phyloP scores from a whole-genome alignment of 2,113 vertebrate species.

The Poecile atricapillus region DNA sequence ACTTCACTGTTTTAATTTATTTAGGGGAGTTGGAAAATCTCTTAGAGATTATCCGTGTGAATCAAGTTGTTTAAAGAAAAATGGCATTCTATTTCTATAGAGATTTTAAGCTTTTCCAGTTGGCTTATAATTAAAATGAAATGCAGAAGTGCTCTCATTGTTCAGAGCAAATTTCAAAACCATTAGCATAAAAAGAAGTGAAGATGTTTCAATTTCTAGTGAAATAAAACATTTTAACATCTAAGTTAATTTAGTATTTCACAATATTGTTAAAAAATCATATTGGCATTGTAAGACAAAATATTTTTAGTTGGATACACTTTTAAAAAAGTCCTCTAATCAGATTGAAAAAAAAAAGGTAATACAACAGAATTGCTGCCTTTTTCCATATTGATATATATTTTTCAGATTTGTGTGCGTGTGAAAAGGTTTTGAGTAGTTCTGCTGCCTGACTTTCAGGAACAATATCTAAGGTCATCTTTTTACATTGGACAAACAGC shows the following conservation, averaged over 20 bases:
- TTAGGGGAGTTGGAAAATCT: background rate
- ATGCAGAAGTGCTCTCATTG: background rate
- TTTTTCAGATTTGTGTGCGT: background rate
- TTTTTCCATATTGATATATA: background rate
- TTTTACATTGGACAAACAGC: background rate
- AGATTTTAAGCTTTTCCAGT: background rate
- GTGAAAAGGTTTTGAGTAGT: background rate
- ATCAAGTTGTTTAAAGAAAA: background rate
- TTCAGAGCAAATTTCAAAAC: background rate
- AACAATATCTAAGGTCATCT: background rate
- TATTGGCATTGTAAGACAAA: background rate
- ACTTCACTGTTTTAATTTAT: background rate
- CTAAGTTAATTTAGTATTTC: background rate
- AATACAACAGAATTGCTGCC: background rate
- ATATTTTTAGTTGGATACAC: background rate
- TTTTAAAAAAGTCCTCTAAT: background rate
- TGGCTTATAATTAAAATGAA: background rate
- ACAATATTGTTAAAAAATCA: background rate
- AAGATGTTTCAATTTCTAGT: background rate
- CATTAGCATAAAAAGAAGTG: background rate
- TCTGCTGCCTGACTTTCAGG: background rate
- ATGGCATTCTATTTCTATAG: background rate
- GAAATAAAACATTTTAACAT: background rate
- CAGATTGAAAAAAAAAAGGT: background rate
- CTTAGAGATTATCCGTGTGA: background rate